Percentiles rank a stretch among this genome's conserved stretches.
Conservation (phyloP, 2,797 vertebrate genomes). For the Balearica regulorum region DNA sequence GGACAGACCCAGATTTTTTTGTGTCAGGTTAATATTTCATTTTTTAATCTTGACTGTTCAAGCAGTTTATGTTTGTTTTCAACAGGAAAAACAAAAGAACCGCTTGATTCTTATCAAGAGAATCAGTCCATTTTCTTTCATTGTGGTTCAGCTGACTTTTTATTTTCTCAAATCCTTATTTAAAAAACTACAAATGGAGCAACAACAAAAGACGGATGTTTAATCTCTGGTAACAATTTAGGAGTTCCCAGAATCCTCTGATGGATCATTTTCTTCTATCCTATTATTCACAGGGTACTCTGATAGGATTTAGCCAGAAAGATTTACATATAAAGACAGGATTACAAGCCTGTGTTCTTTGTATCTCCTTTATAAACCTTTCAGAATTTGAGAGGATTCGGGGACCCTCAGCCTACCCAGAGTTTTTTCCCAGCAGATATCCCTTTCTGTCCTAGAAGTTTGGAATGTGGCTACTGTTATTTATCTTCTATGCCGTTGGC, state of each 20-base stretch:
- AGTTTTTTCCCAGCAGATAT: neutral
- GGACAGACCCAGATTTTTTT: no score
- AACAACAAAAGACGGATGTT: slow-evolving; percentile 5
- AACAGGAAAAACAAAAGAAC: neutral
- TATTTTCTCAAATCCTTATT: slow-evolving; percentile 22
- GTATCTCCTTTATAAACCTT: slow-evolving; percentile 36
- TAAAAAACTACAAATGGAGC: slow-evolving; percentile 17
- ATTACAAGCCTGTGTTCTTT: slow-evolving; percentile 49
- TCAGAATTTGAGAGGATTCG: slow-evolving; percentile 48
- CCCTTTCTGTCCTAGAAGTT: neutral
- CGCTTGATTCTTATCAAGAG: neutral
- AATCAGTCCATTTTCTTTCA: neutral
- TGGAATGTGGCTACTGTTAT: neutral
- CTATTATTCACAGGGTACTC: slow-evolving; percentile 48
- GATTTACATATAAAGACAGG: slow-evolving; percentile 49
- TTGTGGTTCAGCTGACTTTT: neutral
- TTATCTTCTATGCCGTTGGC: neutral
- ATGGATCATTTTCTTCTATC: slow-evolving; percentile 55
- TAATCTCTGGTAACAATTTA: slow-evolving; percentile 32
- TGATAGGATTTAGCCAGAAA: slow-evolving; percentile 58
- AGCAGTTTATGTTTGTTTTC: neutral
- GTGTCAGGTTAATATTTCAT: neutral
- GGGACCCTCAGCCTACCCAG: slow-evolving; percentile 1
- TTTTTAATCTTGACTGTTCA: neutral
- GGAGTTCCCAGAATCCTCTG: slow-evolving; percentile 24